Percentiles rank a stretch among this genome's conserved stretches.
These are phyloP conservation scores for Drosophila kokeensis DNA, from an alignment of 2,888 invertebrate species.

Conservation along the genomic window DNA sequence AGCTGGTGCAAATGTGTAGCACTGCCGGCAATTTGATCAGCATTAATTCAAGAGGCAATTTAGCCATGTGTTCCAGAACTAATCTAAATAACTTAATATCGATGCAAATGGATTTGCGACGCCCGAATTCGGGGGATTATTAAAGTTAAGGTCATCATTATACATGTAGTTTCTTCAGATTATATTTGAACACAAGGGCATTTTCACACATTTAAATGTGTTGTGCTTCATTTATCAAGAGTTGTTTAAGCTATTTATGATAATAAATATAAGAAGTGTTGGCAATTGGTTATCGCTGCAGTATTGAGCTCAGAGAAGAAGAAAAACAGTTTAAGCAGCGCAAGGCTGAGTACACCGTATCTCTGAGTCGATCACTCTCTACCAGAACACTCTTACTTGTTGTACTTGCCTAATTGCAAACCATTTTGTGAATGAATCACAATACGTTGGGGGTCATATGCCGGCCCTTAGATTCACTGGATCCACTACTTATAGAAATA, in stretches of 20 bases:
- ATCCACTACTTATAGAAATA: background rate
- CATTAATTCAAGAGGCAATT: background rate
- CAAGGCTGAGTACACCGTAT: background rate
- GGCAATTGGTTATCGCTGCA: background rate
- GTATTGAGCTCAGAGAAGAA: background rate
- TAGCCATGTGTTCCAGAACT: background rate
- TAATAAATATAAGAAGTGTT: background rate
- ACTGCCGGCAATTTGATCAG: background rate
- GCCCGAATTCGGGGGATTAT: background rate
- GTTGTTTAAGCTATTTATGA: background rate
- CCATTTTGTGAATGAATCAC: conserved; percentile 62
- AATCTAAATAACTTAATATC: background rate
- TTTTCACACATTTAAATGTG: no score
- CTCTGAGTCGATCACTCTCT: background rate
- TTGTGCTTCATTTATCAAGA: background rate
- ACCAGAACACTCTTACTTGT: background rate
- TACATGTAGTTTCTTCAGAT: background rate
- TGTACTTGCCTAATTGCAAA: conserved; percentile 41
- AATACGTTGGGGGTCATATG: background rate
- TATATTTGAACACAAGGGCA: background rate
- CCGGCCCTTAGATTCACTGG: background rate
- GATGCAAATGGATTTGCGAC: background rate
- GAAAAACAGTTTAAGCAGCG: background rate
- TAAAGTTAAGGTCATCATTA: background rate
- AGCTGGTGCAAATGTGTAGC: background rate